Base-by-base conservation (phyloP, 2,888 invertebrate genomes). In the Eulithis testata region DNA sequence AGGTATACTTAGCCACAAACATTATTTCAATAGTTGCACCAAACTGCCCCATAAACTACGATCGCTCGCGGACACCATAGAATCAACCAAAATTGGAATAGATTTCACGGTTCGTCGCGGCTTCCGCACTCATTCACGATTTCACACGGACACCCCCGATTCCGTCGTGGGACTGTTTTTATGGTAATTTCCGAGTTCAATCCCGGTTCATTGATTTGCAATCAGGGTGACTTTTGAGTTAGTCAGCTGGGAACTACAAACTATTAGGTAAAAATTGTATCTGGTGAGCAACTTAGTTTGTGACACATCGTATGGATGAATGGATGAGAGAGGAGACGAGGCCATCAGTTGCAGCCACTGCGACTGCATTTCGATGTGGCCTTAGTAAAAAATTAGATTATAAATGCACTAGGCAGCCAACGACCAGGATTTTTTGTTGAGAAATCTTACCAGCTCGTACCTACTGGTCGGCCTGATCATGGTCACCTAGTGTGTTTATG, bases 151-250 rank as follows among this genome's bases (percentile, higher is more conserved):
- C 83, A 79, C 85, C 83, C 85, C 79, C 84, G 76, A 75, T 66
- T 84, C 77, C 79, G 80, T 81, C 90, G 86, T 91, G 91, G 86
- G 91, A 90, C 83, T 86, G 86, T 87, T 88, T 91, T 90, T 86
- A 91, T 91, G 89, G 84, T 90, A 90, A 91, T 90, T 81, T 80
- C 78, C 75, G 74, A 81, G 82, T 82, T 77, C 76, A 77, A 76
- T 75, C 79, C 80, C 81, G 76, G 81, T 82, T 68, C 81, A 84
- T 83, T 81, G 80, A 86, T 84, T 87, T 81, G 78, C 71, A 79
- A 80, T 81, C 78, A 78, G 71, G 73, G 71, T 71, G 43, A 80
- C 77, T 78, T 73, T 74, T 74, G 40, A 71, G 31, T 70, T 70
- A 69, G 59, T 69, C 73, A 70, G 70, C 72, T 69, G 68, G 51